Evolutionary conservation across 2,113 vertebrate genomes (phyloP).

Genomic region (Cavia aperea): DNA sequence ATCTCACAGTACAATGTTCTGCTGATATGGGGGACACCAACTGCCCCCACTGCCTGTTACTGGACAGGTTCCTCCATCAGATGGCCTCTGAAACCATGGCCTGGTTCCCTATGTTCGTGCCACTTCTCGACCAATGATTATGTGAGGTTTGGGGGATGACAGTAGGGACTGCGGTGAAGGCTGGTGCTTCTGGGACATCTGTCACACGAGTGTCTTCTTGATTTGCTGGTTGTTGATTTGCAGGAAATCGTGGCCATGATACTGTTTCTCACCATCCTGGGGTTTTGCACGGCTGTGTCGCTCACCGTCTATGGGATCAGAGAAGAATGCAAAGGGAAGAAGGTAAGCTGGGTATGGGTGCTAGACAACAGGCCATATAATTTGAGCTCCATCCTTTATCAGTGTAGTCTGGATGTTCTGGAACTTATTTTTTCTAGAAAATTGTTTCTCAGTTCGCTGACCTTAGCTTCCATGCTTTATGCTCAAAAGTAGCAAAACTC

Average conservation of each 20-base stretch:
- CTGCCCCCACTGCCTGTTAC: rapidly evolving
- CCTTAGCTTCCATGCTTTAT: background rate
- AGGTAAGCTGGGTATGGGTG: conserved; percentile 15
- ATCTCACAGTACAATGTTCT: background rate
- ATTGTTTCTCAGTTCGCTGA: background rate
- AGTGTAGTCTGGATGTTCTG: background rate
- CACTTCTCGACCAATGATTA: background rate
- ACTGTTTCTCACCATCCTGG: conserved; percentile 62
- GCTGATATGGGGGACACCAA: background rate
- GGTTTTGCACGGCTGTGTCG: conserved; percentile 29
- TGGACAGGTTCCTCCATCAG: background rate
- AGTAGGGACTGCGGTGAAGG: background rate
- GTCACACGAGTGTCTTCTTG: background rate
- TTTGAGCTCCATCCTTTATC: background rate
- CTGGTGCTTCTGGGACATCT: background rate
- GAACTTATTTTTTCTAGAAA: background rate
- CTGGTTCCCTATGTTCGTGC: background rate
- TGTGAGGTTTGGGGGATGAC: rapidly evolving
- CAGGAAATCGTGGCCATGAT: conserved; percentile 48
- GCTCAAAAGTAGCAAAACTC: background rate
- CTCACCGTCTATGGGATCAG: background rate
- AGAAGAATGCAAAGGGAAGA: background rate
- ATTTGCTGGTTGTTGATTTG: background rate
- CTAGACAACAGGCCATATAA: background rate
- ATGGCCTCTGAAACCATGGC: too few relatives aligned